Percentiles rank a stretch among this genome's conserved stretches.
phyloP scores from a whole-genome alignment of 2,113 vertebrate species.

The Protomyctophum bolini region DNA sequence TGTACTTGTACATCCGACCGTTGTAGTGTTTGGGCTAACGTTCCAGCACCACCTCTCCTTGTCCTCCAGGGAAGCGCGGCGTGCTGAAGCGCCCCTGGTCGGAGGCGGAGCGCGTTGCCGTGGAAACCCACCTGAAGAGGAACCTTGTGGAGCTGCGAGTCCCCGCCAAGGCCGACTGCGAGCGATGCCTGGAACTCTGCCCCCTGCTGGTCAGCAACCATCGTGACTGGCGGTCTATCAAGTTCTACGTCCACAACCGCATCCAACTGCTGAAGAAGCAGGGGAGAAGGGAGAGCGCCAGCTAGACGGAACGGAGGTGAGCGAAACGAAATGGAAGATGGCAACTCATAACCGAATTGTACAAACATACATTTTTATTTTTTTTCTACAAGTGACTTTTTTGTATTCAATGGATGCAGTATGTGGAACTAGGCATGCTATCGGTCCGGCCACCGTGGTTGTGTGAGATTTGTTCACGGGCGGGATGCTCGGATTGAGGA shows the following conservation, averaged over 20 bases:
- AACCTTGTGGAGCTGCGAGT: conserved; percentile 80
- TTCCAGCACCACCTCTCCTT: not conserved
- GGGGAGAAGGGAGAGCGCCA: conserved; percentile 68
- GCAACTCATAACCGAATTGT: conserved; percentile 18
- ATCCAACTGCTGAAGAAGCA: conserved; percentile 83
- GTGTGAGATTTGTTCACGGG: conserved; percentile 43
- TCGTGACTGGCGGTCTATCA: conserved; percentile 82
- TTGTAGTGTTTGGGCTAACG: too few relatives aligned
- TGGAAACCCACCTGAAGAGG: conserved; percentile 80
- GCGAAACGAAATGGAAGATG: not conserved
- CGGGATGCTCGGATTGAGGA: conserved; percentile 8
- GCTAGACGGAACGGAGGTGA: conserved; percentile 38
- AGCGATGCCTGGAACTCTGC: conserved; percentile 81
- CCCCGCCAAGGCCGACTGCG: conserved; percentile 82
- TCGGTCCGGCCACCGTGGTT: conserved; percentile 20
- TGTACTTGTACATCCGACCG: too few relatives aligned
- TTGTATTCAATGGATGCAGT: conserved; percentile 1
- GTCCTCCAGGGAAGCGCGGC: conserved; percentile 75
- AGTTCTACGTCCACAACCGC: conserved; percentile 84
- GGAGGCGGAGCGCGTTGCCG: conserved; percentile 77
- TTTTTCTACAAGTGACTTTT: not conserved
- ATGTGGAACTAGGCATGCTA: conserved; percentile 21
- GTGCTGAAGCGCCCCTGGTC: conserved; percentile 83
- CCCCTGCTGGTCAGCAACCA: conserved; percentile 81
- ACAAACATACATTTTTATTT: conserved; percentile 22